Evolutionary conservation across 2,888 invertebrate species (phyloP).

Genomic region (Mythimna impura): DNA sequence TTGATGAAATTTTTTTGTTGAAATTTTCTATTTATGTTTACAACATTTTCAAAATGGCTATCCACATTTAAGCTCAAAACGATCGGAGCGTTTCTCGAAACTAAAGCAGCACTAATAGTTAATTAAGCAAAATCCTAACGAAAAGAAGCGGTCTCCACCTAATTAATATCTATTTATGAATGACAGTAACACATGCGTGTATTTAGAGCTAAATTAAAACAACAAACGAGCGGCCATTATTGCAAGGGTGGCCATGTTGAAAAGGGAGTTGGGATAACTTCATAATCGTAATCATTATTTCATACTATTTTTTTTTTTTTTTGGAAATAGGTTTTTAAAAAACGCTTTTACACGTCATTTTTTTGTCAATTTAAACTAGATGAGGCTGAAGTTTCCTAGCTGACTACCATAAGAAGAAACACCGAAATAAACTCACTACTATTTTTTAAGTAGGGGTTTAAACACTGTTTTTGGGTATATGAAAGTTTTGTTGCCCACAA

Average conservation of each 20-base stretch:
- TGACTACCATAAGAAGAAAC: no score
- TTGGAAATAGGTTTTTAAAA: no score
- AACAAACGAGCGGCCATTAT: slow-evolving; percentile 70
- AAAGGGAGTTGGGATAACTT: slow-evolving; percentile 15
- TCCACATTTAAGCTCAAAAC: not conserved
- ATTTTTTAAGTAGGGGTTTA: no score
- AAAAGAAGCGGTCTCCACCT: slow-evolving; percentile 66
- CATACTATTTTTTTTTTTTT: no score
- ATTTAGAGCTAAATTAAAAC: slow-evolving; percentile 78
- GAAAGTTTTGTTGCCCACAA: no score
- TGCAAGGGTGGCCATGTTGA: slow-evolving; percentile 43
- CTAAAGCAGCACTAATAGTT: slow-evolving; percentile 45
- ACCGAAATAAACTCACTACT: no score
- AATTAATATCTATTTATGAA: slow-evolving; percentile 72
- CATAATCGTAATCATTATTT: no score
- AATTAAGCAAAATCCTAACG: slow-evolving; percentile 63
- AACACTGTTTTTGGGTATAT: no score
- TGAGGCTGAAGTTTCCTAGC: no score
- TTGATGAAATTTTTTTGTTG: no score
- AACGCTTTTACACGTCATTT: no score
- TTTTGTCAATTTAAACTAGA: no score
- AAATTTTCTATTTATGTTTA: not conserved
- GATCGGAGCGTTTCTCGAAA: slow-evolving; percentile 8
- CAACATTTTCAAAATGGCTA: slow-evolving; percentile 1
- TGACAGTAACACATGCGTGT: slow-evolving; percentile 73